These are phyloP conservation scores for Oncorhynchus nerka DNA, from an alignment of 2,113 vertebrate species.

Conservation along the genomic window DNA sequence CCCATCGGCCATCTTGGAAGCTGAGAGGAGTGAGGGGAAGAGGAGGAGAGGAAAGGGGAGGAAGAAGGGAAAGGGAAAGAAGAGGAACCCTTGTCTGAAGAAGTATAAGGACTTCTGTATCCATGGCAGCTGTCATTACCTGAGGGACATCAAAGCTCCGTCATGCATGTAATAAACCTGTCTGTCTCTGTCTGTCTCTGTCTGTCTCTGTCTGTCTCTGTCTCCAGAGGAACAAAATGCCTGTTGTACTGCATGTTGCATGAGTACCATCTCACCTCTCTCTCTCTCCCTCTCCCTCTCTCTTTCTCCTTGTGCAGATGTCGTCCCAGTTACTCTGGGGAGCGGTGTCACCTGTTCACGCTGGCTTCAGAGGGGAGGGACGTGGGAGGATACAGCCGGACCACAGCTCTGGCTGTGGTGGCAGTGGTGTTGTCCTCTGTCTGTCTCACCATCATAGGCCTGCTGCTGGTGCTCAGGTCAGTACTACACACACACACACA, in stretches of 20 bases:
- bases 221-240: background rate
- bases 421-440: constrained; percentile 90
- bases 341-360: constrained; percentile 83
- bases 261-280: background rate
- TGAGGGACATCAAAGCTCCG: constrained; percentile 75
- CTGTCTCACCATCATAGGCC: constrained; percentile 88
- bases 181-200: too few relatives aligned
- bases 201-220: background rate
- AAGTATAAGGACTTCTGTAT: constrained; percentile 96
- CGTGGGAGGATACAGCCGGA: constrained; percentile 81
- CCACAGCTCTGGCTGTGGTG: constrained; percentile 87
- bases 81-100: constrained; percentile 89
- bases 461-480: constrained; percentile 90
- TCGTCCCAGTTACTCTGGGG: constrained; percentile 82
- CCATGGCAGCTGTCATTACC: constrained; percentile 90
- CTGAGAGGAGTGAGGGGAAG: constrained; percentile 37
- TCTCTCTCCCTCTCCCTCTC: too few relatives aligned
- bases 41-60: constrained; percentile 70
- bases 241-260: background rate
- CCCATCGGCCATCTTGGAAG: constrained; percentile 49
- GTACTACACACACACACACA: constrained; percentile 13
- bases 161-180: constrained; percentile 87
- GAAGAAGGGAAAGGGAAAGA: constrained; percentile 85
- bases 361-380: constrained; percentile 77
- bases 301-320: constrained; percentile 67